phyloP scores from a whole-genome alignment of 2,888 invertebrate genomes.

The Unio pictorum region DNA sequence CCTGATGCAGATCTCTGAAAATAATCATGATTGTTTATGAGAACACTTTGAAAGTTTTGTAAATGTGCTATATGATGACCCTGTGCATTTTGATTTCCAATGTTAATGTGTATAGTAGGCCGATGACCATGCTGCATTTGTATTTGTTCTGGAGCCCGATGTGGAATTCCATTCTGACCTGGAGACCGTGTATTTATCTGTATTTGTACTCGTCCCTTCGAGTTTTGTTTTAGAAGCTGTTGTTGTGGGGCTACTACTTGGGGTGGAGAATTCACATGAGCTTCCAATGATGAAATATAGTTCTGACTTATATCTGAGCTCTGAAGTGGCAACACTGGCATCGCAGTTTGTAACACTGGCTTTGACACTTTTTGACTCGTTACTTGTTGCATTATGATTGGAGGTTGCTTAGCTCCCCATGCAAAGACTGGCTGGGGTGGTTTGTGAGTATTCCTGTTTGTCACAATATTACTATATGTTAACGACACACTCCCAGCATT shows the following conservation, averaged over 20 bases:
- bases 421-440: constrained; percentile 78
- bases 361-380: constrained; percentile 95
- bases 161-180: constrained; percentile 21
- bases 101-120: constrained; percentile 29
- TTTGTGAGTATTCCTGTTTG: constrained; percentile 18
- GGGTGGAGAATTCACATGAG: constrained; percentile 62
- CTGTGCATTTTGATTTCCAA: constrained; percentile 14
- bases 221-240: constrained; percentile 9
- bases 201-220: constrained; percentile 41
- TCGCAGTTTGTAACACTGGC: constrained; percentile 94
- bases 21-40: constrained; percentile 17
- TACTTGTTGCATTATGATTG: constrained; percentile 97
- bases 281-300: constrained; percentile 64
- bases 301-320: constrained; percentile 71
- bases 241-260: constrained; percentile 14
- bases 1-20: constrained; percentile 36
- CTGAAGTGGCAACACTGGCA: constrained; percentile 77
- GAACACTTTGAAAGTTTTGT: constrained; percentile 29
- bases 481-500: constrained; percentile 9
- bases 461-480: constrained; percentile 19
- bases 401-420: constrained; percentile 90
- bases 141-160: constrained; percentile 74
- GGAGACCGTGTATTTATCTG: constrained; percentile 35
- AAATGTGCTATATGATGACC: constrained; percentile 16
- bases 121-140: constrained; percentile 28